Evolutionary conservation across 1,140 invertebrate species (phyloP), one percentile per base, ranked within the genome.

Genomic region (Drosophila miranda): DNA sequence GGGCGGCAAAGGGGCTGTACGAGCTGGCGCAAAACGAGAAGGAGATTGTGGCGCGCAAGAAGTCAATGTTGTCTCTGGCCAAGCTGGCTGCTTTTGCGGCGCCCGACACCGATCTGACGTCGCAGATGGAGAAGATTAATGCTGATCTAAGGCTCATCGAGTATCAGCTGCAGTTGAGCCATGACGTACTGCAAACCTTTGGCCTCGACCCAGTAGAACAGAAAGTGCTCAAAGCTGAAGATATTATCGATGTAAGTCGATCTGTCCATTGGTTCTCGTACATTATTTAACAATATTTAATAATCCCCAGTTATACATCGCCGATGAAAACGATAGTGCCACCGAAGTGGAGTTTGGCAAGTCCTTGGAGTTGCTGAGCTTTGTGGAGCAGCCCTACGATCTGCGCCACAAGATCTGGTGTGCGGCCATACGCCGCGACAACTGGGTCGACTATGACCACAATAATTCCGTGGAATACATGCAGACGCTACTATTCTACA

Each of bases 311-410:
- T 87, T 96, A 23, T 96, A 95, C 73, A 95, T 95, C 1, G 93
- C 94, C 75, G 93, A 94, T 34, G 95, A 95, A 76, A 96, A 96
- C 82, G 78, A 91, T 14, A 90, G 93, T 28, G 93, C 94, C 0
- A 94, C 92, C 44, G 95, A 96, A 78, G 92, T 94, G 44, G 95
- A 96, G 78, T 96, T 96, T 84, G 96, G 95, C 76, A 96, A 95
- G 89, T 95, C 95, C 1, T 89, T 96, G 3, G 95, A 96, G 90
- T 91, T 97, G 5, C 79, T 96, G 3, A 91, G 91, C 1, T 95
- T 93, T 71, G 90, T 95, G 14, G 92, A 93, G 14, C 93, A 94
- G 75, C 93, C 93, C n/a, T 89, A 92, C 6, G 92, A 94, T 11
- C 78, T 95, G 46, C 93, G 92, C 60, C 89, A 95, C 34, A 93